Base-by-base conservation (phyloP, 1,140 invertebrate species). In the Pteromalus puparum region DNA sequence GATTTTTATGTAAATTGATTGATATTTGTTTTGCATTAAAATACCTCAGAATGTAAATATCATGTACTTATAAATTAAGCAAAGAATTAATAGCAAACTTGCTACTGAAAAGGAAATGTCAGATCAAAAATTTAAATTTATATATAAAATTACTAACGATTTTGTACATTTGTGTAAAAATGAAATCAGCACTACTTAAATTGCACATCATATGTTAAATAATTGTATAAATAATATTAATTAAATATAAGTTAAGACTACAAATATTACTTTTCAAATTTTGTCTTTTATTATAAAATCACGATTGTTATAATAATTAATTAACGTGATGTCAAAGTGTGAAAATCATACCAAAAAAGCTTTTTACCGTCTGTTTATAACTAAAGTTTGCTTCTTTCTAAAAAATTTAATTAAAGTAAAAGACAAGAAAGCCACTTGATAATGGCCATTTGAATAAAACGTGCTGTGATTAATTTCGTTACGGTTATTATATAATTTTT, bases 391-490 rank as follows among this genome's bases (percentile, higher is more conserved):
- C 10, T 83, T 48, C 12, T 68, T 75, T 15, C 21, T n/a, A 73
- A 53, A 12, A 70, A 76, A 76, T 10, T 34, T 34, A 5, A 7
- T 61, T 61, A 61, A 61, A 18, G 7, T 9, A 81, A 30, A 12
- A 77, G 48, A 77, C 1, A 46, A 68, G 24, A 75, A 81, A 38
- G 53, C 42, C 73, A 81, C 83, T 85, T 81, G 72, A 38, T 76
- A 81, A 85, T 79, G 80, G 75, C 80, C 84, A 85, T 85, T 85
- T 85, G 84, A 85, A 78, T 72, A 75, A 85, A 78, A 85, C 77
- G 79, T 73, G 75, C 84, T 86, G 76, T 86, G 76, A 86, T 83
- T 86, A 67, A 65, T 86, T 83, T 82, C 70, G 79, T 86, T 83
- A 82, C 0, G 9, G 34, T 80, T 65, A 85, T 72, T 85, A 53